A percentile compares a stretch with the other conserved stretches of the same genome.
Evolutionary conservation across 2,888 invertebrate genomes (phyloP).

Genomic region (Xanthia icteritia): DNA sequence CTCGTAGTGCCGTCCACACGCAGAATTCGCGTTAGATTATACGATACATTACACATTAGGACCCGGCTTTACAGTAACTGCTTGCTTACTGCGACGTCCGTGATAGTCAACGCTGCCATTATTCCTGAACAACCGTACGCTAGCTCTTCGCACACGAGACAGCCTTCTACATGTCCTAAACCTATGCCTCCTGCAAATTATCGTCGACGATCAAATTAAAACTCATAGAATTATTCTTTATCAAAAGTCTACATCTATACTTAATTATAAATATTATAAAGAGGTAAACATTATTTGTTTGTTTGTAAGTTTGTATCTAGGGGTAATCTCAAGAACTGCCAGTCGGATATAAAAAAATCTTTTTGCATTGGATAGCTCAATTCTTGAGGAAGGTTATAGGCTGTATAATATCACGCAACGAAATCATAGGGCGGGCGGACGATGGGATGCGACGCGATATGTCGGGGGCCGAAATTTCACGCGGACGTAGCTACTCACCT

Average conservation of each 20-base stretch:
- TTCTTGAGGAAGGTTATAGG: too few relatives aligned
- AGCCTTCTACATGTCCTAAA: constrained; percentile 92
- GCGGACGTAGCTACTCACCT: neutral
- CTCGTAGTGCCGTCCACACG: neutral
- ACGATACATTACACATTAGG: neutral
- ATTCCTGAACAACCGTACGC: constrained; percentile 98
- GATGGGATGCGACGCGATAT: too few relatives aligned
- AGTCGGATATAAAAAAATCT: too few relatives aligned
- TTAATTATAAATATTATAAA: too few relatives aligned
- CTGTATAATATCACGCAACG: too few relatives aligned
- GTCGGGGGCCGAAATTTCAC: too few relatives aligned
- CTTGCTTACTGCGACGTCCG: constrained; percentile 91
- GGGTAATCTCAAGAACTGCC: too few relatives aligned
- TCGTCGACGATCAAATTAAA: constrained; percentile 19
- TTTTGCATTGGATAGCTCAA: too few relatives aligned
- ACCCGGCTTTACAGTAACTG: constrained; percentile 25
- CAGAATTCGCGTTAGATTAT: neutral
- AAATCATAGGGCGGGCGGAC: too few relatives aligned
- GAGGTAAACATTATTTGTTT: too few relatives aligned
- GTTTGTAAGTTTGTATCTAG: too few relatives aligned
- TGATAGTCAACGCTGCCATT: constrained; percentile 96
- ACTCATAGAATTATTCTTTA: neutral
- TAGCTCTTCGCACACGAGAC: constrained; percentile 95
- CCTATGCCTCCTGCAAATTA: constrained; percentile 93
- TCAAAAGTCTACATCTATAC: neutral